A percentile compares a stretch with the other conserved stretches of the same genome.
Evolutionary conservation across 2,888 invertebrate genomes (phyloP).

Genomic region (Bhutanitis thaidina): DNA sequence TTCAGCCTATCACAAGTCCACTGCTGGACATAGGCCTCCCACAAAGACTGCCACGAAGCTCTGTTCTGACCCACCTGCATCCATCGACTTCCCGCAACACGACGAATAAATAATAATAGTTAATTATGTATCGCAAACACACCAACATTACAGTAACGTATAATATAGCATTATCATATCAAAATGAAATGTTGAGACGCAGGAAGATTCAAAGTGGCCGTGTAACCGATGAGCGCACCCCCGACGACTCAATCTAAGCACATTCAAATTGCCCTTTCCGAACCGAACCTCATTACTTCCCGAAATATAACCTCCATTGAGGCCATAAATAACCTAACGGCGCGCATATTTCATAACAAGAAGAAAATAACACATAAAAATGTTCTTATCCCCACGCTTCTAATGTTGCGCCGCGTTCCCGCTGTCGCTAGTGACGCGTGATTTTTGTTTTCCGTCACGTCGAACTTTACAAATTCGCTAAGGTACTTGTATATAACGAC

Average conservation of each 20-base stretch:
- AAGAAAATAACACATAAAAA: conserved; percentile 75
- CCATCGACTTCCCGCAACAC: no score
- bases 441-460: not conserved
- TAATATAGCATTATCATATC: not conserved
- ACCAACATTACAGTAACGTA: no score
- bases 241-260: conserved; percentile 76
- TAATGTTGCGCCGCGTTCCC: conserved; percentile 61
- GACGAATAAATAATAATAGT: no score
- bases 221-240: conserved; percentile 53
- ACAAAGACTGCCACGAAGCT: no score
- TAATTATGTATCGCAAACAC: no score
- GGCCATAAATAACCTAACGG: conserved; percentile 77
- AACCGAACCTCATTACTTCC: conserved; percentile 79
- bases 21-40: no score
- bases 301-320: conserved; percentile 78
- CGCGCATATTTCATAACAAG: conserved; percentile 79
- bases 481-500: no score
- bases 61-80: no score
- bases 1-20: no score
- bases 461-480: no score
- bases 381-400: conserved; percentile 70
- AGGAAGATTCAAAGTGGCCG: conserved; percentile 36
- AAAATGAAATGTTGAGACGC: not conserved
- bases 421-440: conserved; percentile 27
- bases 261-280: conserved; percentile 78